Conservation (phyloP, 2,113 vertebrate genomes). For the Ahaetulla prasina region DNA sequence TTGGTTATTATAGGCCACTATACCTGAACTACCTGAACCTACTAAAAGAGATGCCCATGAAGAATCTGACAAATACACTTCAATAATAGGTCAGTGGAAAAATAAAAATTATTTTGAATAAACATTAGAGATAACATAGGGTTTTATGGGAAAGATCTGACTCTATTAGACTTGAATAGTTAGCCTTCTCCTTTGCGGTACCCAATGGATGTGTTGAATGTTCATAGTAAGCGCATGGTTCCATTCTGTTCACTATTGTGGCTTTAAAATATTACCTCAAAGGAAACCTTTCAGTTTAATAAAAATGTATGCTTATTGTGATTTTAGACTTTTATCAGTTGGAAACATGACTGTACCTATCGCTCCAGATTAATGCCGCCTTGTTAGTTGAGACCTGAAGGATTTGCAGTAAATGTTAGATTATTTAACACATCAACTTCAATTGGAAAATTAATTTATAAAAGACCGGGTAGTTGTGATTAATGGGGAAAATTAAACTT, state of each 20-base stretch:
- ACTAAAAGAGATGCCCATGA: constrained; percentile 21
- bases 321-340: neutral
- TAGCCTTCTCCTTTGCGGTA: neutral
- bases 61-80: constrained; percentile 45
- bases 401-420: neutral
- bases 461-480: neutral
- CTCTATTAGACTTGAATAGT: neutral
- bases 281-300: no score
- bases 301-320: neutral
- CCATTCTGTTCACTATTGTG: neutral
- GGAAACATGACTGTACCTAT: neutral
- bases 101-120: neutral
- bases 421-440: neutral
- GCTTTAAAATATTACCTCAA: no score
- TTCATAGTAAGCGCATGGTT: neutral
- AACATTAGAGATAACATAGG: neutral
- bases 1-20: constrained; percentile 74
- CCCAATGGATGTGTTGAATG: neutral
- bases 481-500: no score
- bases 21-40: constrained; percentile 33
- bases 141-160: neutral
- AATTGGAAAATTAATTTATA: neutral
- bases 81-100: constrained; percentile 58
- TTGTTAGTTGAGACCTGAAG: neutral
- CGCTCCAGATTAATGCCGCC: neutral